Evolutionary conservation across 1,140 invertebrate species (phyloP), one percentile per base, ranked within the genome.

Genomic region (Drosophila yakuba): DNA sequence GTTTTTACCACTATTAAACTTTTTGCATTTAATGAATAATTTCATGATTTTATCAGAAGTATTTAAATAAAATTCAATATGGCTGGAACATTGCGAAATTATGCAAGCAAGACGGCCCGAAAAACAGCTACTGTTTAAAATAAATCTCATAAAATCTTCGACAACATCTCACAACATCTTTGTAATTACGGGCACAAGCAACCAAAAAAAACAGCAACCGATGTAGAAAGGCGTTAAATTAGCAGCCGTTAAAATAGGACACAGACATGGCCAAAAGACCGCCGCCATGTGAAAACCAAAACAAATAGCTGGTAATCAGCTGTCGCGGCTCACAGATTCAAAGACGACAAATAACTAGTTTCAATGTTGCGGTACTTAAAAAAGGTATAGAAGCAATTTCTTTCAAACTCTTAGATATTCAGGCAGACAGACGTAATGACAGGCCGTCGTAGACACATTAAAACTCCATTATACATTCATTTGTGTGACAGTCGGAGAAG

Each of bases 231-330:
- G 76, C 80, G 73, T 80, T 71, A 72, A 80, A 78, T 74, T 74
- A 67, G 84, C 84, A 89, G 83, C 80, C 89, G 83, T 77, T 80
- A 74, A 71, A 79, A 75, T 62, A 58, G 52, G 63, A 72, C 50
- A 12, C 6, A 35, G 14, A 51, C 60, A 66, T 66, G 63, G 48
- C 63, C 50, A 39, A 47, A 20, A 69, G 14, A 38, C 32, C 50
- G 55, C 54, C 55, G 61, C 38, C 45, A 61, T 44, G 41, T 76
- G 56, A 48, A 63, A 78, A 74, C 75, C 48, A 76, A 80, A 81
- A 64, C 82, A 89, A 88, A 84, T 72, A 83, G 71, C 79, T 64
- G 79, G 84, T 80, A 89, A 84, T 88, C 80, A 89, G 80, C 84
- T 76, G 82, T 47, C 68, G 39, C 56, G 58, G 55, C 66, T 45